A percentile compares a stretch with the other conserved stretches of the same genome.
Conservation (phyloP, 2,113 vertebrate species). For the Microcebus murinus region DNA sequence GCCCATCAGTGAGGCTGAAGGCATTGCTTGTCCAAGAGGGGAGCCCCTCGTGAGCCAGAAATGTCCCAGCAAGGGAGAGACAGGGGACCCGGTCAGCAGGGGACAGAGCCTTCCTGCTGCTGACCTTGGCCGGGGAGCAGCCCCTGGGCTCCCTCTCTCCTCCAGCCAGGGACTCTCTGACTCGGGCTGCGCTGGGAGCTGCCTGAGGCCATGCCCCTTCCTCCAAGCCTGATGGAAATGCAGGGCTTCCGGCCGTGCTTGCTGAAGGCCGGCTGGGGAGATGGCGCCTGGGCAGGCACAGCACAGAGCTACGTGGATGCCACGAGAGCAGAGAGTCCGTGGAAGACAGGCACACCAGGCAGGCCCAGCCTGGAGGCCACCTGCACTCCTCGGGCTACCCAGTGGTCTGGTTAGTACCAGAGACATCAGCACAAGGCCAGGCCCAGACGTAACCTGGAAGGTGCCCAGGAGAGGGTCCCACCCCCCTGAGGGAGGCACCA, state of each 20-base stretch:
- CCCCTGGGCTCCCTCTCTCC: background rate
- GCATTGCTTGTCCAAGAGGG: too few relatives aligned
- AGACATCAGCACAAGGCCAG: background rate
- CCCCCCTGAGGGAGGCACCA: fast-evolving
- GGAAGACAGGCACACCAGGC: fast-evolving
- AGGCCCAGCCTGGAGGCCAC: background rate
- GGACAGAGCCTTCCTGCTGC: too few relatives aligned
- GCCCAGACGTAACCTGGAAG: background rate
- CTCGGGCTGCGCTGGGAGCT: background rate
- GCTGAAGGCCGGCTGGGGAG: background rate
- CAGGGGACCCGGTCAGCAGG: too few relatives aligned
- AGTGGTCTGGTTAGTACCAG: background rate
- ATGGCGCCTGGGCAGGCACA: too few relatives aligned
- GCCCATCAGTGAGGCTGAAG: fast-evolving
- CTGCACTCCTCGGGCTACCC: background rate
- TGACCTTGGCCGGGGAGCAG: background rate
- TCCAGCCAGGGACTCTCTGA: background rate
- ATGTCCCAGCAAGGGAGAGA: background rate
- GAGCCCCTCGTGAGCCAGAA: background rate
- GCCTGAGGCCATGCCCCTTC: background rate
- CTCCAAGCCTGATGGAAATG: background rate
- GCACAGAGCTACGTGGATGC: fast-evolving
- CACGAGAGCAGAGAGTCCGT: fast-evolving
- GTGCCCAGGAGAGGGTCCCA: background rate
- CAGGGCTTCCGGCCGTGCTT: background rate